Evolutionary conservation across 2,888 invertebrate species (phyloP), one percentile per base, ranked within the genome.

Genomic region (Ennomos erosarius): DNA sequence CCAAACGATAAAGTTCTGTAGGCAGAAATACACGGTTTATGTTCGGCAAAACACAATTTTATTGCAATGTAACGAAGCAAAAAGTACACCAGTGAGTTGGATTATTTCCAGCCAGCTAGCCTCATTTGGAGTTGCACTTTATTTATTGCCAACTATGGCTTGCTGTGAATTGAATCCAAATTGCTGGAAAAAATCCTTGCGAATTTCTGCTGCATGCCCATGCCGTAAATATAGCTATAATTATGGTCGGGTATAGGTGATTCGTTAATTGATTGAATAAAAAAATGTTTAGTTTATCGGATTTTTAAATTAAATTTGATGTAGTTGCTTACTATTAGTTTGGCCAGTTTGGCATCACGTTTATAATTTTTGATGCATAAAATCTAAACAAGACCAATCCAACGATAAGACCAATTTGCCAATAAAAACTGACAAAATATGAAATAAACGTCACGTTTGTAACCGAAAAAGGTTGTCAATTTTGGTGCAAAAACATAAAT

Each of bases 121-220:
- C 85, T 84, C 84, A 84, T 85, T 88, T 84, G 78, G 75, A 84
- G 78, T 83, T 87, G 84, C 83, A 82, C 75, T 86, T 86, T 88
- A 87, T 88, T 88, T 88, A 87, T 85, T 79, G 81, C 83, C 69
- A 66, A 76, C 79, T 76, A 80, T 82, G 72, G 81, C 77, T 77
- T 74, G 76, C 80, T 82, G 81, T 75, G 85, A 85, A 88, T 88
- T 85, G 87, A 87, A 87, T 87, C 81, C 80, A 85, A 87, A 87
- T 86, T 82, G 83, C 82, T 80, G 75, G 77, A 82, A 83, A 81
- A 82, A 82, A 76, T 78, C 75, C 73, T 73, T 62, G 62, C 63
- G 63, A 73, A 73, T 71, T 65, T 58, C 69, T 62, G 55, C 60
- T 69, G 69, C 67, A 75, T 74, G 67, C 69, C 58, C 61, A 67